Evolutionary conservation across 35 echinoderm and acorn worm genomes (phyloP), one percentile per base, ranked within the genome.

Genomic region (Chiridota heheva): DNA sequence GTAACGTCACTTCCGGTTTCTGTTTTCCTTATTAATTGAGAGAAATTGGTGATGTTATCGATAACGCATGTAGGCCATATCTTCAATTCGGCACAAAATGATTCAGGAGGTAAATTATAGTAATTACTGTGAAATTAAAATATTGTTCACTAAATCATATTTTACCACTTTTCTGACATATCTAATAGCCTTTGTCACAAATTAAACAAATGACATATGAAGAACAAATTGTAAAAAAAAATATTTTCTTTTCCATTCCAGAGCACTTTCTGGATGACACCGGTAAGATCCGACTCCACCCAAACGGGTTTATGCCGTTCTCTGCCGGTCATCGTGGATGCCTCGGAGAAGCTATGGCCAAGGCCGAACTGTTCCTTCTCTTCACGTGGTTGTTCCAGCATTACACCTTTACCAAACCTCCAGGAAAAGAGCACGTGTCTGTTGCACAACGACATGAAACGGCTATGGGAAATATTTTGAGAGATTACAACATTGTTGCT

Each of bases 191-290:
- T n/a, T n/a, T n/a, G n/a, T n/a, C n/a, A n/a, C n/a, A n/a, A n/a
- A n/a, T n/a, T n/a, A n/a, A n/a, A n/a, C n/a, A n/a, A n/a, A n/a
- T n/a, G 10, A 53, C 48, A 53, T 13, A 22, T 53, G 48, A 13
- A 13, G 10, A 22, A 53, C 48, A 53, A 13, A 10, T 53, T 53
- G 10, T 53, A 65, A 27, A 65, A 65, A 65, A 65, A 65, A 8
- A 65, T 18, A 31, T 8, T 43, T 36, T 41, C 5, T 12, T 49
- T 56, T 0, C 70, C 13, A 18, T 69, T 56, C 16, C 73, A 88
- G 86, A 88, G 49, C 86, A 72, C 28, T 88, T 88, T 38, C 24
- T 88, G 5, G 77, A 88, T 69, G 63, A 88, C n/a, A 39, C 59
- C 18, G 61, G 86, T 18, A 20, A 69, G 12, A 55, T 88, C 7